These are phyloP conservation scores for Subanguina moxae DNA, from an alignment of 1,140 invertebrate genomes.

Conservation along the genomic window DNA sequence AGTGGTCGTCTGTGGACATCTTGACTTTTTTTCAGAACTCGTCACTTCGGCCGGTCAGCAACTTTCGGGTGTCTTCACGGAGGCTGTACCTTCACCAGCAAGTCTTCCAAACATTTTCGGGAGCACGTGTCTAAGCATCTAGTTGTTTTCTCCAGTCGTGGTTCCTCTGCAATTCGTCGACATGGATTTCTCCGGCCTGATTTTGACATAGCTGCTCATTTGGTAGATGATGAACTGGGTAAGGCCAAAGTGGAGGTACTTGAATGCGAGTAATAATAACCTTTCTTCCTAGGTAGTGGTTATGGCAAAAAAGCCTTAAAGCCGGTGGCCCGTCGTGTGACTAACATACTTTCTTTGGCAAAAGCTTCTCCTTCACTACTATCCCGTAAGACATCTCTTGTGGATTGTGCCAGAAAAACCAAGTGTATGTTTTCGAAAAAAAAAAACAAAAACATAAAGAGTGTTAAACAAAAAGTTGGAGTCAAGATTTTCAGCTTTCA, in stretches of 20 bases:
- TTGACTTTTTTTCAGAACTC: conserved; percentile 30
- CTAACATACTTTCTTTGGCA: neutral
- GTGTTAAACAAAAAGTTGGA: too few species aligned
- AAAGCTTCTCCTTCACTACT: neutral
- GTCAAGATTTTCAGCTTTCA: neutral
- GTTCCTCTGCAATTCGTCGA: neutral
- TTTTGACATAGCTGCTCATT: neutral
- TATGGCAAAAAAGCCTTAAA: conserved; percentile 7
- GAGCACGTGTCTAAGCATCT: conserved; percentile 52
- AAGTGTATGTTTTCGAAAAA: neutral
- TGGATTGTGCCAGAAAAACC: neutral
- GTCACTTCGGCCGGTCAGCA: conserved; percentile 48
- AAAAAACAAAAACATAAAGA: too few species aligned
- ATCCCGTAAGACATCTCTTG: neutral
- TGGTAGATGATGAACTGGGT: conserved; percentile 11
- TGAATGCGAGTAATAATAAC: neutral
- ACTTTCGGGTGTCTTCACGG: conserved; percentile 52
- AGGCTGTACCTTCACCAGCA: conserved; percentile 48
- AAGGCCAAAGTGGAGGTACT: neutral
- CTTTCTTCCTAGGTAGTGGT: neutral
- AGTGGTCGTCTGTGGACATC: neutral
- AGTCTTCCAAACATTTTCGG: conserved; percentile 53
- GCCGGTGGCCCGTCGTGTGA: conserved; percentile 1
- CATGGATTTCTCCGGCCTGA: neutral
- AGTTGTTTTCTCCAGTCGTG: conserved; percentile 17